A percentile compares a stretch with the other conserved stretches of the same genome.
Conservation (phyloP, 1,140 invertebrate species). For the Danaus melanippus region DNA sequence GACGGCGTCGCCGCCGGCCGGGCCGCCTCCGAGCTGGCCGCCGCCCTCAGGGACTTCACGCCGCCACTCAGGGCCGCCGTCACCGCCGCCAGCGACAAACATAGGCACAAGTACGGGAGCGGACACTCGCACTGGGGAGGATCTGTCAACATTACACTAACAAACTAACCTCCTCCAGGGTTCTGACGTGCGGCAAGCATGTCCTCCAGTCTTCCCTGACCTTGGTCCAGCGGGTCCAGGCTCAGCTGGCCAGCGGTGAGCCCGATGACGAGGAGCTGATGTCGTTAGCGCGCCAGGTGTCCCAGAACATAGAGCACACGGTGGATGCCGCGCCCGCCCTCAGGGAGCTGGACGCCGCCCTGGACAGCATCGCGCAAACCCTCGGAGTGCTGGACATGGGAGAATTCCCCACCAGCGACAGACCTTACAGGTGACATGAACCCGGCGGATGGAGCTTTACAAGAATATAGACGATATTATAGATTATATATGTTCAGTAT, state of each 20-base stretch:
- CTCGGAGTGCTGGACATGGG: conserved; percentile 81
- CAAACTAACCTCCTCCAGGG: conserved; percentile 34
- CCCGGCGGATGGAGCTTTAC: neutral
- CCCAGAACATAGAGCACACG: conserved; percentile 74
- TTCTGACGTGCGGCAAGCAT: conserved; percentile 84
- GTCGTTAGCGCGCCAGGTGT: conserved; percentile 74
- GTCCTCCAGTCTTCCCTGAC: conserved; percentile 83
- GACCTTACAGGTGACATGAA: conserved; percentile 77
- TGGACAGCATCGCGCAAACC: conserved; percentile 85
- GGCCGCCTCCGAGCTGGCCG: conserved; percentile 72
- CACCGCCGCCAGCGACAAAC: conserved; percentile 76
- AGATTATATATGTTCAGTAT: neutral
- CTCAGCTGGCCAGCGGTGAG: conserved; percentile 57
- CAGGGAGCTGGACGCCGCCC: conserved; percentile 89
- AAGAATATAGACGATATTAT: neutral
- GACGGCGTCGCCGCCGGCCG: conserved; percentile 69
- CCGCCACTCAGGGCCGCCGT: conserved; percentile 80
- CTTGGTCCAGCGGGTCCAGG: conserved; percentile 83
- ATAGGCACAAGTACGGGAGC: conserved; percentile 59
- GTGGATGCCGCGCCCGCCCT: conserved; percentile 91
- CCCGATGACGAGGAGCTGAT: conserved; percentile 75
- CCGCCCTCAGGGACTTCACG: conserved; percentile 78
- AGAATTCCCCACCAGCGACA: conserved; percentile 81
- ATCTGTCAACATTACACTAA: neutral
- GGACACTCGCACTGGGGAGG: too few relatives aligned